Evolutionary conservation across 2,888 invertebrate species (phyloP).

Genomic region (Lasioglossum morio): DNA sequence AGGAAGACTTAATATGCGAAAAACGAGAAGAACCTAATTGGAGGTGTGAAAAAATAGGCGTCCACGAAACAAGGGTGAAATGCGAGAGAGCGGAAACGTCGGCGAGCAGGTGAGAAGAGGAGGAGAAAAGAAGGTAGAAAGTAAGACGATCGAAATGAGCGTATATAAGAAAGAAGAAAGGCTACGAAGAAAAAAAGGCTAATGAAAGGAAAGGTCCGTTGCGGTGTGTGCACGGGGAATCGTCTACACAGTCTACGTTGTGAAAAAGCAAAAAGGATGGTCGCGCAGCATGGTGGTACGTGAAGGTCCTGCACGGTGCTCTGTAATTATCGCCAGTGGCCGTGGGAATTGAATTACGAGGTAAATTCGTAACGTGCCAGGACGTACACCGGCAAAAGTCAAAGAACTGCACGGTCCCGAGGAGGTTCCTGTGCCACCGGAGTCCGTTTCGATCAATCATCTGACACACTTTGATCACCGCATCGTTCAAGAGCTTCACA

Average conservation of each 20-base stretch:
- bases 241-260: constrained; percentile 42
- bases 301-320: constrained; percentile 49
- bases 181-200: constrained; percentile 35
- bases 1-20: neutral
- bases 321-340: constrained; percentile 81
- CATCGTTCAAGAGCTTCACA: neutral
- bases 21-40: neutral
- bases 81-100: neutral
- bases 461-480: constrained; percentile 49
- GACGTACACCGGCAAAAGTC: constrained; percentile 63
- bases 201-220: constrained; percentile 59
- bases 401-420: constrained; percentile 39
- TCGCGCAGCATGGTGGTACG: constrained; percentile 36
- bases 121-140: neutral
- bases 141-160: neutral
- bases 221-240: constrained; percentile 45
- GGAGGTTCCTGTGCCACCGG: constrained; percentile 28
- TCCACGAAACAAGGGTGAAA: neutral
- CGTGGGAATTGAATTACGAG: constrained; percentile 84
- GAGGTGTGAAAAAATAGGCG: neutral
- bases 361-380: constrained; percentile 76
- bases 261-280: constrained; percentile 65
- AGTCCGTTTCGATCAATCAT: constrained; percentile 38
- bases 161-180: neutral
- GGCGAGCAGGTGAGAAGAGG: neutral